phyloP scores from a whole-genome alignment of 2,797 vertebrate genomes.

The Spinus olivaceus region DNA sequence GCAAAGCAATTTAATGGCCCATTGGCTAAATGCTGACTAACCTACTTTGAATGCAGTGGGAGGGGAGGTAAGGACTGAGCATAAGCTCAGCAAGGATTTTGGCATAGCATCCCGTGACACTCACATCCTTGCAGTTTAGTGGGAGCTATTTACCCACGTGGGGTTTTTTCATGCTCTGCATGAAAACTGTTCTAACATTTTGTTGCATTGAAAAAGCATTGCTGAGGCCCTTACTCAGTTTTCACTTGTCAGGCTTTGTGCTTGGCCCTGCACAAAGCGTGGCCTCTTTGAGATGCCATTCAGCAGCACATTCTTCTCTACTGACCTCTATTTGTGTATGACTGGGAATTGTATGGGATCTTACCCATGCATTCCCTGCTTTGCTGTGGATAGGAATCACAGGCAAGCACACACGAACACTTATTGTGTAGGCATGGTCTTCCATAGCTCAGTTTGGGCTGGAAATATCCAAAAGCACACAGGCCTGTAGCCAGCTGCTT shows the following conservation, averaged over 20 bases:
- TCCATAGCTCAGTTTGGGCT: background rate
- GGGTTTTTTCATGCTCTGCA: background rate
- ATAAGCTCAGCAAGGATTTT: background rate
- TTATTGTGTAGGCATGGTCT: constrained; percentile 64
- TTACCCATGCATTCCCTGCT: background rate
- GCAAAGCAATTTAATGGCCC: constrained; percentile 50
- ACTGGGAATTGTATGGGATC: background rate
- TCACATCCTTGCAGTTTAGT: background rate
- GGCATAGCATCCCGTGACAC: background rate
- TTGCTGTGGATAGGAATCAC: constrained; percentile 57
- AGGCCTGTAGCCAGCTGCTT: background rate
- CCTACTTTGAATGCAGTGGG: constrained; percentile 15
- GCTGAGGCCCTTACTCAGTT: background rate
- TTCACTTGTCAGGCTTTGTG: background rate
- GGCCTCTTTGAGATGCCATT: background rate
- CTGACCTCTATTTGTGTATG: background rate
- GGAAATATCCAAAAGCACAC: background rate
- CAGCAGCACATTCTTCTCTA: accelerated
- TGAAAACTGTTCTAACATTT: background rate
- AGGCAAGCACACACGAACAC: constrained; percentile 73
- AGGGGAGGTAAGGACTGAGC: background rate
- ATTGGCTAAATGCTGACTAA: background rate
- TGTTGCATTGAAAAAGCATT: background rate
- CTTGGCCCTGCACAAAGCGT: accelerated
- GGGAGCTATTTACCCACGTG: background rate